These are phyloP conservation scores for Hemiscyllium ocellatum DNA, from an alignment of 2,113 vertebrate species.

Conservation along the genomic window DNA sequence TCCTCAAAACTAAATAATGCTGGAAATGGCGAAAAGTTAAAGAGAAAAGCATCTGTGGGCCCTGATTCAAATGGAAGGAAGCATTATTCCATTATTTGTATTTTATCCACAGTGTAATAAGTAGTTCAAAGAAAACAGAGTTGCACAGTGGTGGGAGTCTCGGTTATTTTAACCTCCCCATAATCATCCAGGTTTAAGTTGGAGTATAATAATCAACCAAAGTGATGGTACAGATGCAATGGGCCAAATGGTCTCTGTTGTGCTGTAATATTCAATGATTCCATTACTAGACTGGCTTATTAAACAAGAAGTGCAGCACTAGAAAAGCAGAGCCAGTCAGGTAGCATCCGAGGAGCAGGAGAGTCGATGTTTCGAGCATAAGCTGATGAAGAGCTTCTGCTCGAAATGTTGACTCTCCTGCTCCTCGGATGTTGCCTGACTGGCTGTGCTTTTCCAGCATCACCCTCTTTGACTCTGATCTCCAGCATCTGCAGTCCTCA, in stretches of 20 bases:
- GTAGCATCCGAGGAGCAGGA: no score
- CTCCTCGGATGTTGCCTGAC: no score
- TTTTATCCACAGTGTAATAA: background rate
- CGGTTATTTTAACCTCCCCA: background rate
- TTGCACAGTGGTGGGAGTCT: background rate
- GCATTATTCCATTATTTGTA: background rate
- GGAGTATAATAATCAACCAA: background rate
- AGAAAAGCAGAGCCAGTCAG: no score
- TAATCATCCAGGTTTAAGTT: background rate
- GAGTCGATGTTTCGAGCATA: no score
- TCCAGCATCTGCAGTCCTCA: no score
- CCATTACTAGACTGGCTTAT: background rate
- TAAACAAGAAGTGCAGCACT: no score
- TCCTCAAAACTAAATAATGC: background rate
- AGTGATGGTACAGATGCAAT: background rate
- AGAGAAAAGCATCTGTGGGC: background rate
- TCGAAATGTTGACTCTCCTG: no score
- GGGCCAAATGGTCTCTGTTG: background rate
- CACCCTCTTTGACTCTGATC: no score
- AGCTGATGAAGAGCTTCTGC: no score
- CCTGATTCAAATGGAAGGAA: background rate
- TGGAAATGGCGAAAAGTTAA: background rate
- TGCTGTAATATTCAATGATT: background rate
- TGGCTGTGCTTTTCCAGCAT: no score
- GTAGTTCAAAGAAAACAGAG: background rate